Conservation (phyloP, 2,113 vertebrate species). For the Crypturellus undulatus region DNA sequence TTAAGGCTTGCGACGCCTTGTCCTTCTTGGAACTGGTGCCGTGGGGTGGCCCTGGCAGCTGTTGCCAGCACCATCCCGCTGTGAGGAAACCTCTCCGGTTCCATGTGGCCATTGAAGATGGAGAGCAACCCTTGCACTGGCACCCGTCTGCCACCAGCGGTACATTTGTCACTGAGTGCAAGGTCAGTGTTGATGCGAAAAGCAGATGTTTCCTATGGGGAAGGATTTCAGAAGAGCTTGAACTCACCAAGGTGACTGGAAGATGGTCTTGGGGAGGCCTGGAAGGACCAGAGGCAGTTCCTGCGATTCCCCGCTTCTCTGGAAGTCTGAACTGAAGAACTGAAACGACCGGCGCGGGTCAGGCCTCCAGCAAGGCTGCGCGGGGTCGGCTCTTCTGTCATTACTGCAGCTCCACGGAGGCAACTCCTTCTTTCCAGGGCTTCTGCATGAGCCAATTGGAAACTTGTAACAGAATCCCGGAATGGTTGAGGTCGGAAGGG, state of each 20-base stretch:
- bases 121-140: neutral
- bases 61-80: neutral
- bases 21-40: neutral
- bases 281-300: neutral
- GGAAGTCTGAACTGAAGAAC: neutral
- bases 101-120: neutral
- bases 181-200: neutral
- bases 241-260: neutral
- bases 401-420: neutral
- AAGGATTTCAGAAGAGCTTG: neutral
- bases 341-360: rapidly evolving
- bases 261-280: neutral
- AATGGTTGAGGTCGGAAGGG: too few relatives aligned
- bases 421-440: neutral
- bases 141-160: neutral
- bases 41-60: neutral
- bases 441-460: neutral
- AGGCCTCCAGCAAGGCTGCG: rapidly evolving
- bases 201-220: neutral
- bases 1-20: neutral
- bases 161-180: neutral
- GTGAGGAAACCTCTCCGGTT: neutral
- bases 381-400: rapidly evolving
- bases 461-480: neutral
- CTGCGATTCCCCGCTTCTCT: rapidly evolving